These are phyloP conservation scores for Yponomeuta plumbellus DNA, from an alignment of 2,888 invertebrate species.

Conservation along the genomic window DNA sequence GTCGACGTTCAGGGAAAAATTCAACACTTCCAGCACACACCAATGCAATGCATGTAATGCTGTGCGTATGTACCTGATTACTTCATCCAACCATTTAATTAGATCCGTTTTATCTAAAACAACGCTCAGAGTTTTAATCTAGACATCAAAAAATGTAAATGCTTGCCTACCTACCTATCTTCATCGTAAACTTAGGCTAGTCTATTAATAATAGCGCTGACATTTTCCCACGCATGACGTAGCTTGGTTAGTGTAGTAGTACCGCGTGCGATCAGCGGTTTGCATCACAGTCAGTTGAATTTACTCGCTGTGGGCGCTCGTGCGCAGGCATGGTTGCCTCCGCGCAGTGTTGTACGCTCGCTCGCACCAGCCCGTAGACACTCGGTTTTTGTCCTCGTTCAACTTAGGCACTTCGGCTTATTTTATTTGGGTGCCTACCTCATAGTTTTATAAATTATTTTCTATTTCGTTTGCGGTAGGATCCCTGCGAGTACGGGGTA, in stretches of 20 bases:
- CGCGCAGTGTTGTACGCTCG: background rate
- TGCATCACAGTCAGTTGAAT: background rate
- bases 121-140: no score
- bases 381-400: background rate
- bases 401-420: background rate
- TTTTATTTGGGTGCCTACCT: background rate
- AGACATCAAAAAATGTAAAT: no score
- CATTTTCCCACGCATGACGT: constrained; percentile 9
- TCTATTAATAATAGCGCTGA: background rate
- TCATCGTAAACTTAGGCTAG: no score
- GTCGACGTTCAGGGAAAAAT: no score
- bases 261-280: constrained; percentile 2
- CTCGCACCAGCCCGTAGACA: background rate
- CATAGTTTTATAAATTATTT: background rate
- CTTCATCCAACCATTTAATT: no score
- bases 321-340: background rate
- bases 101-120: no score
- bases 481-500: background rate
- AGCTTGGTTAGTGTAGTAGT: background rate
- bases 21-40: no score
- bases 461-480: background rate
- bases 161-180: no score
- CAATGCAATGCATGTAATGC: no score
- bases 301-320: background rate
- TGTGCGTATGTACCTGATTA: no score